A percentile compares a stretch with the other conserved stretches of the same genome.
phyloP scores from a whole-genome alignment of 2,797 vertebrate genomes.

The Coendou prehensilis region DNA sequence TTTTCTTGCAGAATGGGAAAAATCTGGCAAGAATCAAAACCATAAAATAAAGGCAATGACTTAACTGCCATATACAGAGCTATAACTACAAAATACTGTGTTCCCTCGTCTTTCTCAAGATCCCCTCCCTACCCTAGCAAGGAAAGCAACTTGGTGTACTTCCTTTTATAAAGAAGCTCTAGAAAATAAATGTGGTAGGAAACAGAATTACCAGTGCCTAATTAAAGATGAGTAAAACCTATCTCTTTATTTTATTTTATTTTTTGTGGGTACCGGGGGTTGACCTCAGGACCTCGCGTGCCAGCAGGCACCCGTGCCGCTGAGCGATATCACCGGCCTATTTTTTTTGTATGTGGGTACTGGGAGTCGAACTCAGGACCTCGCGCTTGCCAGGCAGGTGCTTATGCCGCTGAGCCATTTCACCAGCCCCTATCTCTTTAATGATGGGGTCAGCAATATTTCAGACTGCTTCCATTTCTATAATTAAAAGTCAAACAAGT shows the following conservation, averaged over 20 bases:
- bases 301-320: no score
- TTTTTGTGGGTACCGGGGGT: no score
- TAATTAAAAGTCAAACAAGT: slow-evolving; percentile 59
- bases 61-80: slow-evolving; percentile 49
- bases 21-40: slow-evolving; percentile 57
- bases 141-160: slow-evolving; percentile 31
- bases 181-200: slow-evolving; percentile 35
- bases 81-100: slow-evolving; percentile 48
- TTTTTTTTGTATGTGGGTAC: no score
- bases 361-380: no score
- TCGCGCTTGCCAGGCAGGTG: no score
- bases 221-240: slow-evolving; percentile 52
- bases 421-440: background rate
- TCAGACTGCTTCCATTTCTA: slow-evolving; percentile 38
- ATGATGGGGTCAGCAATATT: slow-evolving; percentile 2
- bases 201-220: slow-evolving; percentile 54
- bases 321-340: no score
- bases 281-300: no score
- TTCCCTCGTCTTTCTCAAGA: slow-evolving; percentile 75
- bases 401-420: no score
- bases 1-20: slow-evolving; percentile 69
- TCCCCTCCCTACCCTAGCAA: background rate
- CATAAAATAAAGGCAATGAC: slow-evolving; percentile 67
- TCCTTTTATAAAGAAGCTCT: slow-evolving; percentile 56
- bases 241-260: background rate